phyloP scores from a whole-genome alignment of 2,797 vertebrate genomes.

The Lophura swinhoii region DNA sequence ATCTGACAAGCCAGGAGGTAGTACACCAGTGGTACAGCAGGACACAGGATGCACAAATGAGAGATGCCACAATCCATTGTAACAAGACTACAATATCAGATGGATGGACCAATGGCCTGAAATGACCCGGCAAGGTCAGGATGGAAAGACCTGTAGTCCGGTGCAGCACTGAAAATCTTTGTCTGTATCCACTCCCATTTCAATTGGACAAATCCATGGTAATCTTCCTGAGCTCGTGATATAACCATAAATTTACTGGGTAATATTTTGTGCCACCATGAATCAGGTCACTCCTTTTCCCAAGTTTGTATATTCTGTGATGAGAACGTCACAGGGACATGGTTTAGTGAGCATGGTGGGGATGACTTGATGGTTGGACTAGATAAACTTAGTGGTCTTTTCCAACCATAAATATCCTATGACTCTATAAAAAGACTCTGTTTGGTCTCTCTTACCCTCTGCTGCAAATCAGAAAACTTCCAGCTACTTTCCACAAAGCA shows the following conservation, averaged over 20 bases:
- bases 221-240: background rate
- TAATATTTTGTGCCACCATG: background rate
- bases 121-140: conserved; percentile 10
- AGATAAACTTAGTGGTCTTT: too few relatives aligned
- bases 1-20: conserved; percentile 58
- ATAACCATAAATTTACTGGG: background rate
- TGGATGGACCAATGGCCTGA: background rate
- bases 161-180: background rate
- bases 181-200: background rate
- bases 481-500: background rate
- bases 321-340: too few relatives aligned
- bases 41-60: background rate
- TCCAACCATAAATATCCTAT: too few relatives aligned
- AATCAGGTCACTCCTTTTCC: background rate
- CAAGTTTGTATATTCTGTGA: background rate
- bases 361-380: too few relatives aligned
- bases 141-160: background rate
- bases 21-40: conserved; percentile 17
- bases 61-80: conserved; percentile 14
- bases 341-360: too few relatives aligned
- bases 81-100: conserved; percentile 17
- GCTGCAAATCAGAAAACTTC: background rate
- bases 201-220: background rate
- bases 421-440: background rate
- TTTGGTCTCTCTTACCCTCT: background rate